Evolutionary conservation across 2,888 invertebrate species (phyloP), one percentile per base, ranked within the genome.

Genomic region (Abrostola tripartita): DNA sequence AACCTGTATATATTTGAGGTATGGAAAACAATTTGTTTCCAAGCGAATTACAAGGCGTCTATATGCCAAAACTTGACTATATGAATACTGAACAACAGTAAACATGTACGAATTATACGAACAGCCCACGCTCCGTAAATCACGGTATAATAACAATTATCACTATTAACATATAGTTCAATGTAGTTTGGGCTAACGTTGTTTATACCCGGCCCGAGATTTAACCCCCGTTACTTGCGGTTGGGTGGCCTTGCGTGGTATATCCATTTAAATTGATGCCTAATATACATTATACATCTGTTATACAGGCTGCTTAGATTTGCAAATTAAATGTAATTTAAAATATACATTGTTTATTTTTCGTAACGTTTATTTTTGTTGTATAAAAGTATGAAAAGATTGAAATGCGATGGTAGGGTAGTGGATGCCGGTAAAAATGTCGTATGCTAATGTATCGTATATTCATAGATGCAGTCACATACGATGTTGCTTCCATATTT

Each of bases 201-300:
- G 40, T 68, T 49, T 50, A 49, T 40, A 5, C 37, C 62, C 40
- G 59, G 50, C 65, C 53, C 14, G 47, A 68, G 60, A 68, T 61
- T 61, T 58, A 54, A 52, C 54, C 61, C 44, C 65, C 49, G 62
- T 76, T 68, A 60, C 61, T 65, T 68, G 63, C 65, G 76, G 74
- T 71, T 71, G 66, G 56, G 35, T 55, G 42, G 52, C 54, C 64
- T 65, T 66, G 66, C 64, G 64, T 71, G 62, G 70, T 68, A 75
- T 62, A 65, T 24, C 24, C 1, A 24, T 67, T 73, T 59, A 71
- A 73, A 68, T 79, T 71, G 24, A 24, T 47, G 14, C 44, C 24
- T 47, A 47, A 47, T 1, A 44, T 24, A 24, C 24, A 24, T 24
- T 24, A 24, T 24, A 24, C 24, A 24, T 4, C 1, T 24, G 24